A percentile compares a stretch with the other conserved stretches of the same genome.
Evolutionary conservation across 2,113 vertebrate species (phyloP).

Genomic region (Pavo muticus): DNA sequence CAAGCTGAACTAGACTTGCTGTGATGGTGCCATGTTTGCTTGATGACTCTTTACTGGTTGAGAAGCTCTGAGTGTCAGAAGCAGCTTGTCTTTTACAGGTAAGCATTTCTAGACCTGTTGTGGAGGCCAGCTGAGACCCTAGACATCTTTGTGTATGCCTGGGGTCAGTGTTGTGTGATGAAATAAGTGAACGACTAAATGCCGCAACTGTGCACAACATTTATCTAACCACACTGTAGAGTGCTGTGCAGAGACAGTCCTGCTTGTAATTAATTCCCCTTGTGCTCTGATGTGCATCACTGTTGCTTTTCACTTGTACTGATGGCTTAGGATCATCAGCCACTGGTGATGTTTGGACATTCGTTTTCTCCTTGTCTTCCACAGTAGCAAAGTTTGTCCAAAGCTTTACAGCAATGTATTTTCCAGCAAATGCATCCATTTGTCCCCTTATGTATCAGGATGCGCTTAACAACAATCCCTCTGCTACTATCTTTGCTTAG

Average conservation of each 20-base stretch:
- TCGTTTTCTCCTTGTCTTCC: neutral
- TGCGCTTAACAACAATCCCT: neutral
- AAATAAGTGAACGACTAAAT: accelerated
- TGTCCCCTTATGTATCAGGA: neutral
- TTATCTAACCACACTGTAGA: neutral
- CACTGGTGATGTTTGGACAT: neutral
- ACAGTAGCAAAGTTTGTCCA: neutral
- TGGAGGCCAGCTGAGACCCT: neutral
- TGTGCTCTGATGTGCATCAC: neutral
- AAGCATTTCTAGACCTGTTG: neutral
- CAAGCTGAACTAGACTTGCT: neutral
- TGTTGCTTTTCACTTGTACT: neutral
- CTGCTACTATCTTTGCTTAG: neutral
- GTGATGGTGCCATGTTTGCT: neutral
- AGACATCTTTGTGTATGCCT: neutral
- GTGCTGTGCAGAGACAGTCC: neutral
- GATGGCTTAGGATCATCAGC: neutral
- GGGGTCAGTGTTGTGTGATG: neutral
- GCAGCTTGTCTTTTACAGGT: neutral
- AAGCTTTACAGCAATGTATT: neutral
- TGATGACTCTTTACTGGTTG: neutral
- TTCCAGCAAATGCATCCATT: neutral
- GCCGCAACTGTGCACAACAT: neutral
- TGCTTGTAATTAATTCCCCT: neutral
- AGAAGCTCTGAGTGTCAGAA: neutral